phyloP scores from a whole-genome alignment of 2,113 vertebrate genomes.

The Pteropus alecto region DNA sequence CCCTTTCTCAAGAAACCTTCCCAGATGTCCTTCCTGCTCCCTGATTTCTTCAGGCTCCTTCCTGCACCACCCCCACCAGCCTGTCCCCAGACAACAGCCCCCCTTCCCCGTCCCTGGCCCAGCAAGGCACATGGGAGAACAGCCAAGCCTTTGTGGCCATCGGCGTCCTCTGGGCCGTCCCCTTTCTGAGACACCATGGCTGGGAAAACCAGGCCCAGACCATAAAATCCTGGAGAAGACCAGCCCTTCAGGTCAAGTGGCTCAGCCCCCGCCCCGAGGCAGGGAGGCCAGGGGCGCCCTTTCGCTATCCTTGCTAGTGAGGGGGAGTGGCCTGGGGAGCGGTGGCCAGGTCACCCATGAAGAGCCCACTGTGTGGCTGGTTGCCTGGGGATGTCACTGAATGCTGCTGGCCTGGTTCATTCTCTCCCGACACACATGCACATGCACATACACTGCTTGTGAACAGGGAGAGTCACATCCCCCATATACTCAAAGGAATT shows the following conservation, averaged over 20 bases:
- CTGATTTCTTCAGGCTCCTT: not conserved
- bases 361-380: not conserved
- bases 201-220: constrained; percentile 55
- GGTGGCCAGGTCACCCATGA: not conserved
- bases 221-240: not conserved
- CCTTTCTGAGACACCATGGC: constrained; percentile 7
- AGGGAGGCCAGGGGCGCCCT: not conserved
- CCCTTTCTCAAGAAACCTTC: not conserved
- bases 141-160: constrained; percentile 55
- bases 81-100: not conserved
- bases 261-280: not conserved
- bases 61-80: not conserved
- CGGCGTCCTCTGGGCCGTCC: not conserved
- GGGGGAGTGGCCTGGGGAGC: not conserved
- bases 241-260: constrained; percentile 29
- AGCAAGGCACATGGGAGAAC: not conserved
- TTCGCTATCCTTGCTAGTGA: constrained; percentile 34
- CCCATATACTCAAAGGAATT: not conserved
- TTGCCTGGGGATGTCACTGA: not conserved
- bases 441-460: too few species aligned
- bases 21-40: not conserved
- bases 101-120: not conserved
- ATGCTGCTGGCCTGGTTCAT: not conserved
- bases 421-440: fast-evolving
- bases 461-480: not conserved